Evolutionary conservation across 2,113 vertebrate species (phyloP).

Genomic region (Astatotilapia flaviijosephi): DNA sequence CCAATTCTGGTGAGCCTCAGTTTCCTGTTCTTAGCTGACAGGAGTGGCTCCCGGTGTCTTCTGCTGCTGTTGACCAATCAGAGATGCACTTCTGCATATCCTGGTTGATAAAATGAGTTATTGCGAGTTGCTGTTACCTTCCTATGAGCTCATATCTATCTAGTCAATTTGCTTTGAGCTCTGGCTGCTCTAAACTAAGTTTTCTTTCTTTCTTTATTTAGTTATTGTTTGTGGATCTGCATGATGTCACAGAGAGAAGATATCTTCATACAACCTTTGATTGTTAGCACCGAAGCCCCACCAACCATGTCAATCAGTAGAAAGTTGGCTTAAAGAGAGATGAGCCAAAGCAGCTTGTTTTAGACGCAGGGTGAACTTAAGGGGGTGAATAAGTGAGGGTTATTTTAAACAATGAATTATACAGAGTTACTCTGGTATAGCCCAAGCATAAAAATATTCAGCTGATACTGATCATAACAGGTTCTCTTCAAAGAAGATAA

Average conservation of each 20-base stretch:
- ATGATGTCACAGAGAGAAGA: background rate
- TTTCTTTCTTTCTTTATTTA: fast-evolving
- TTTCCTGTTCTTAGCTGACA: background rate
- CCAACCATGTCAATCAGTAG: background rate
- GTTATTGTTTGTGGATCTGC: background rate
- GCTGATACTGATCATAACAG: background rate
- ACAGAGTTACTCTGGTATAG: fast-evolving
- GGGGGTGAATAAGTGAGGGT: background rate
- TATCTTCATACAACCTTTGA: background rate
- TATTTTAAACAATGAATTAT: background rate
- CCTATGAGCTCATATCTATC: background rate
- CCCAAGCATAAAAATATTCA: background rate
- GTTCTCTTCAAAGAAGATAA: background rate
- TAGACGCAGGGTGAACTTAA: background rate
- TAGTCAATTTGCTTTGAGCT: background rate
- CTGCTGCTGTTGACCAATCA: background rate
- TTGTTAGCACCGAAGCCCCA: background rate
- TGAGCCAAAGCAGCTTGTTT: background rate
- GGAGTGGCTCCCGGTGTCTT: background rate
- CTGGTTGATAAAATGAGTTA: background rate
- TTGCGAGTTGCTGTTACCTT: background rate
- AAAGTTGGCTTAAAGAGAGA: fast-evolving
- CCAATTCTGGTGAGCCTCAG: background rate
- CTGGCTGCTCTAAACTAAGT: background rate
- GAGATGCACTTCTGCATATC: background rate